A percentile compares a stretch with the other conserved stretches of the same genome.
These are phyloP conservation scores for Zapus hudsonius DNA, from an alignment of 2,113 vertebrate genomes.

Conservation along the genomic window DNA sequence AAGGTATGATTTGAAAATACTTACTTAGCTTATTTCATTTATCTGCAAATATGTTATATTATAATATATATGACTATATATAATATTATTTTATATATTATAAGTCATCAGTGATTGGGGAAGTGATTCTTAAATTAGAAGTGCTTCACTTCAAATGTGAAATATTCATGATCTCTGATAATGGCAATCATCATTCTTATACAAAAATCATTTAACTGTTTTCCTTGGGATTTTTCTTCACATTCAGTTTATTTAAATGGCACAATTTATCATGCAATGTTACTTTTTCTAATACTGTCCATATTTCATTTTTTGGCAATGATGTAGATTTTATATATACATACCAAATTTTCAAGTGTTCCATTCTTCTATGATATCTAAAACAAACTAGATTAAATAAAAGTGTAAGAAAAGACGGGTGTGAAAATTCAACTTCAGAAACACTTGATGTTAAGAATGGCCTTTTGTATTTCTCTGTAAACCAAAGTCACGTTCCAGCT, in stretches of 20 bases:
- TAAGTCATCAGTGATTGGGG: not conserved
- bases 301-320: not conserved
- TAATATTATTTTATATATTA: too few relatives aligned
- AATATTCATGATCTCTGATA: not conserved
- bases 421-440: conserved; percentile 31
- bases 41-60: not conserved
- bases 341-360: not conserved
- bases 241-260: not conserved
- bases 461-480: conserved; percentile 12
- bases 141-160: not conserved
- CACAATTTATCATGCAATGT: not conserved
- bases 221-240: not conserved
- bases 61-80: too few relatives aligned
- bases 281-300: not conserved
- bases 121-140: not conserved
- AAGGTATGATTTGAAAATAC: not conserved
- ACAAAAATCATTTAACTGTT: not conserved
- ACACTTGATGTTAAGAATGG: not conserved
- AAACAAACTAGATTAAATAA: not conserved
- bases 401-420: not conserved
- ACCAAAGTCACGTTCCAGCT: conserved; percentile 8
- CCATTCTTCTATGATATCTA: not conserved
- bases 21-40: not conserved
- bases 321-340: not conserved
- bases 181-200: not conserved